Percentiles rank a stretch among this genome's conserved stretches.
phyloP scores from a whole-genome alignment of 2,888 invertebrate species.

The Brenthis daphne region DNA sequence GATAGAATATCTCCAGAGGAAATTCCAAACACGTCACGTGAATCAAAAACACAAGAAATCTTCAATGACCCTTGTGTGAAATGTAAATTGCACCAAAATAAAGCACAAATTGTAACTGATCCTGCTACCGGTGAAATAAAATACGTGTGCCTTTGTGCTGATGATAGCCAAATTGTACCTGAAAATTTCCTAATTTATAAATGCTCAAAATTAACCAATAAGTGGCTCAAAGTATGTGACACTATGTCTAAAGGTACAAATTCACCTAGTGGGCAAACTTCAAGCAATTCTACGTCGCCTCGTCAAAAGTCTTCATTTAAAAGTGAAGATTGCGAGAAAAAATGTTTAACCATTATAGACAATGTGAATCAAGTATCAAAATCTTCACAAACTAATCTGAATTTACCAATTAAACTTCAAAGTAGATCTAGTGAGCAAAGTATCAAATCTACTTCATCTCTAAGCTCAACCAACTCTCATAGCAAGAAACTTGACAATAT shows the following conservation, averaged over 20 bases:
- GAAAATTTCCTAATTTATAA: conserved; percentile 64
- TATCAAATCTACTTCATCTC: conserved; percentile 41
- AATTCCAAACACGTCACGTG: conserved; percentile 26
- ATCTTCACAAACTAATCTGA: conserved; percentile 63
- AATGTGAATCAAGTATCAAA: conserved; percentile 47
- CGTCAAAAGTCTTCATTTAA: conserved; percentile 31
- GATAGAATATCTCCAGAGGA: conserved; percentile 36
- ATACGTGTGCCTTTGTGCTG: conserved; percentile 64
- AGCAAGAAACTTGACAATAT: conserved; percentile 25
- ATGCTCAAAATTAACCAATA: conserved; percentile 56
- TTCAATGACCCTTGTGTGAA: conserved; percentile 35
- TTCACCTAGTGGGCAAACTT: conserved; percentile 29
- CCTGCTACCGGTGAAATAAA: conserved; percentile 51
- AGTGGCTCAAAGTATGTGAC: conserved; percentile 49
- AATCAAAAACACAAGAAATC: conserved; percentile 15
- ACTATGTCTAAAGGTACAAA: conserved; percentile 32
- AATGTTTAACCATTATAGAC: conserved; percentile 36
- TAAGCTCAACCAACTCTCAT: not conserved
- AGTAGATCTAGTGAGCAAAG: conserved; percentile 44
- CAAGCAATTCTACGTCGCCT: conserved; percentile 34
- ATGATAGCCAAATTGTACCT: conserved; percentile 50
- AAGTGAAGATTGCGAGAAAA: conserved; percentile 35
- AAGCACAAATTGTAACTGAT: conserved; percentile 45
- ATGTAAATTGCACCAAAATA: conserved; percentile 37
- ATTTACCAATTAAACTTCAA: conserved; percentile 51